Evolutionary conservation across 2,113 vertebrate genomes (phyloP).

Genomic region (Ascaphus truei): DNA sequence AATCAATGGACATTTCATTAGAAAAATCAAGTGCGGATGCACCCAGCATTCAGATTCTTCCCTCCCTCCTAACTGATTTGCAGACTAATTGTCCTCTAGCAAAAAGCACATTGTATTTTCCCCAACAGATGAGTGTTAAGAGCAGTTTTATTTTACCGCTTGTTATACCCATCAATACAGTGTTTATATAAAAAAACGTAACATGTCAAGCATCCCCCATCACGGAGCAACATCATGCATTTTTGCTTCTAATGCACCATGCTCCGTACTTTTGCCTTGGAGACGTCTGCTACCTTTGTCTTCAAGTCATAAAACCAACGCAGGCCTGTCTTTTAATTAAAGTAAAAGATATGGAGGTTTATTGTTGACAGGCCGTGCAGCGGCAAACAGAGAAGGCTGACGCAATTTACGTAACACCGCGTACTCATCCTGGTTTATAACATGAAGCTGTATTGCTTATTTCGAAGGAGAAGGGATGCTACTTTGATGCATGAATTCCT

Average conservation of each 20-base stretch:
- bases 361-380: too few species aligned
- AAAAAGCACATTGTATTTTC: slow-evolving; percentile 64
- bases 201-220: slow-evolving; percentile 45
- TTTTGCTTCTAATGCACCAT: slow-evolving; percentile 34
- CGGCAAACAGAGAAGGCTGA: too few species aligned
- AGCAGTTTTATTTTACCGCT: slow-evolving; percentile 59
- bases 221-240: slow-evolving; percentile 47
- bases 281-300: too few species aligned
- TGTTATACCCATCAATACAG: slow-evolving; percentile 60
- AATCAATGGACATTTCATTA: slow-evolving; percentile 84
- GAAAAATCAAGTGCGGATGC: slow-evolving; percentile 78
- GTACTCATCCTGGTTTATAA: too few species aligned
- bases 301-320: too few species aligned
- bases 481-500: too few species aligned
- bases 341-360: too few species aligned
- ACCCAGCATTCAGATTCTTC: slow-evolving; percentile 64
- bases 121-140: slow-evolving; percentile 65
- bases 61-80: slow-evolving; percentile 55
- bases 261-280: slow-evolving; percentile 47
- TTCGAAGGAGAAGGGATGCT: too few species aligned
- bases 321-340: too few species aligned
- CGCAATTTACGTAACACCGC: too few species aligned
- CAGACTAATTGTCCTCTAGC: slow-evolving; percentile 68
- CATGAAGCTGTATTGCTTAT: too few species aligned
- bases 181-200: slow-evolving; percentile 55